Conservation (phyloP, 2,113 vertebrate genomes). For the Pipra filicauda region DNA sequence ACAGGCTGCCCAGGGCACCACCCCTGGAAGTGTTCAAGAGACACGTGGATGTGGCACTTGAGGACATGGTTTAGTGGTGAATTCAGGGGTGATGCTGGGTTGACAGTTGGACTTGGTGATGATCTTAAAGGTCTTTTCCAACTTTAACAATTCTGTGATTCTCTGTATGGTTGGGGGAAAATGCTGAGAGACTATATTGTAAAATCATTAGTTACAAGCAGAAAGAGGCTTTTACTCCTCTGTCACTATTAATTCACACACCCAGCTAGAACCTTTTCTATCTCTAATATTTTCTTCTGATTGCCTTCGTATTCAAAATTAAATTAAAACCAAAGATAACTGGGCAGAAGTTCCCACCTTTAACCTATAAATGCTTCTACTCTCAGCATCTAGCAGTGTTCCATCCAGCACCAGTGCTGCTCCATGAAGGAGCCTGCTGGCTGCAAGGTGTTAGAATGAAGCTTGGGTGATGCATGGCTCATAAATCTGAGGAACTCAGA, state of each 20-base stretch:
- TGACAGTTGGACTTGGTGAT: background rate
- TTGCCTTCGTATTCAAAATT: background rate
- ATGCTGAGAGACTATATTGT: background rate
- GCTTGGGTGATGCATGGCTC: background rate
- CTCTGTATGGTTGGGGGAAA: background rate
- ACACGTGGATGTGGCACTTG: rapidly evolving
- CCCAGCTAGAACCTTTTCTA: background rate
- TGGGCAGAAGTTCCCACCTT: background rate
- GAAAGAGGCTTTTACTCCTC: background rate
- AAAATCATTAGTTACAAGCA: background rate
- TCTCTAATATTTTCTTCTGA: background rate
- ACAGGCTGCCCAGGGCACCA: background rate
- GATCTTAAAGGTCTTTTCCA: background rate
- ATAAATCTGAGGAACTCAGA: background rate
- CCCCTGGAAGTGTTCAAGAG: background rate
- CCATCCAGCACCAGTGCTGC: background rate
- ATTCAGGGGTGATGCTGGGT: background rate
- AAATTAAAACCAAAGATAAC: background rate
- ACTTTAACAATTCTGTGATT: background rate
- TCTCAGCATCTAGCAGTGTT: background rate
- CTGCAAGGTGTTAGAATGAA: background rate
- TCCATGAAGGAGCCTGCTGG: background rate
- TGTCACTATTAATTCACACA: background rate
- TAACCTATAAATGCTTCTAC: background rate
- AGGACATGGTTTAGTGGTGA: background rate